A percentile compares a stretch with the other conserved stretches of the same genome.
Evolutionary conservation across 2,888 invertebrate genomes (phyloP).

Genomic region (Meganola albula): DNA sequence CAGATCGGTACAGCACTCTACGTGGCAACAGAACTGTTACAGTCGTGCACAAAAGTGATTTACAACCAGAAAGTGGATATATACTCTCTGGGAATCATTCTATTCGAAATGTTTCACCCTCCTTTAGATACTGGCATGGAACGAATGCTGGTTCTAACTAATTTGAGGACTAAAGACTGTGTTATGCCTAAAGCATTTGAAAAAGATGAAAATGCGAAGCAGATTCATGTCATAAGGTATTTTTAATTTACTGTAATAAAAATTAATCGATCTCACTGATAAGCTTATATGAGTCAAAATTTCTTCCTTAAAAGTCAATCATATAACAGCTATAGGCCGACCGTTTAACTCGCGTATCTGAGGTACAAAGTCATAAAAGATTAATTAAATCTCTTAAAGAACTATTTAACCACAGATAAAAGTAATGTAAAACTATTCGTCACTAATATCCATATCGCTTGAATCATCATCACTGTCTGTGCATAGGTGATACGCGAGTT

Average conservation of each 20-base stretch:
- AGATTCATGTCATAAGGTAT: constrained; percentile 80
- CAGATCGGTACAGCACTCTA: constrained; percentile 96
- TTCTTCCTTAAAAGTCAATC: too few species aligned
- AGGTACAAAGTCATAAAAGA: too few species aligned
- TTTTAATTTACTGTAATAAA: constrained; percentile 17
- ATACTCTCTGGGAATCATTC: constrained; percentile 92
- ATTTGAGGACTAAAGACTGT: constrained; percentile 83
- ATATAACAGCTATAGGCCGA: too few species aligned
- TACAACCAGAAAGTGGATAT: constrained; percentile 95
- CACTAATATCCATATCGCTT: too few species aligned
- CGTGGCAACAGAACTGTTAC: constrained; percentile 93
- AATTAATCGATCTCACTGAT: too few species aligned
- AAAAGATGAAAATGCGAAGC: constrained; percentile 73
- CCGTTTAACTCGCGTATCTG: too few species aligned
- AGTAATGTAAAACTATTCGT: too few species aligned
- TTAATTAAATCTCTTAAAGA: too few species aligned
- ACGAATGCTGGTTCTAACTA: constrained; percentile 85
- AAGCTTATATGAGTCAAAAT: too few species aligned
- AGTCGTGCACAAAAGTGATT: constrained; percentile 82
- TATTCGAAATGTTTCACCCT: constrained; percentile 96
- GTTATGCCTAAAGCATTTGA: constrained; percentile 83
- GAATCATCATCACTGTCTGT: too few species aligned
- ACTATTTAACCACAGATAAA: too few species aligned
- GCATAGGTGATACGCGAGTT: too few species aligned
- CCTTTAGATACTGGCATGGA: constrained; percentile 94